Evolutionary conservation across 2,797 vertebrate species (phyloP), one percentile per base, ranked within the genome.

Genomic region (Mormyrops boulengeri): DNA sequence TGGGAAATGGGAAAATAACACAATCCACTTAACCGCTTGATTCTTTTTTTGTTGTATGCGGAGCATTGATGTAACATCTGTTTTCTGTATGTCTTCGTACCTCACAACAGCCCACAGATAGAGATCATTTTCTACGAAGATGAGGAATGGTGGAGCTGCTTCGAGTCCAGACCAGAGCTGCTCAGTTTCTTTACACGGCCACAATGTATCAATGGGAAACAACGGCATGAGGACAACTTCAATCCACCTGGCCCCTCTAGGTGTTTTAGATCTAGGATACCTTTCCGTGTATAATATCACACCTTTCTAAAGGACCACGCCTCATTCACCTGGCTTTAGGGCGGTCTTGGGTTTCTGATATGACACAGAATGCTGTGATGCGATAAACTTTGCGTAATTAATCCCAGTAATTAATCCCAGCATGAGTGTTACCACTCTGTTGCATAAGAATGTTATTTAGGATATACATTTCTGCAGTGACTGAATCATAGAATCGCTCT

Each of bases 281-380:
- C 69, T 88, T 89, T 90, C 90, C 90, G 84, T 91, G 87, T 94
- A 93, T 91, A 88, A 92, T 94, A 94, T 95, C 94, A 93, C 69
- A n/a, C 91, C 52, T 44, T 88, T 90, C 91, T 89, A 91, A 90
- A 90, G 94, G 89, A 90, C 91, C 73, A 87, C 90, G 87, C 4
- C 30, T 84, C 90, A 86, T 91, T 53, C 87, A 53, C 41, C 88
- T 90, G 89, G 90, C 57, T 53, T 86, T 88, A 44, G 2, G 41
- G 92, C 91, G 89, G 90, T 87, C 86, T 93, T 90, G 69, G 57
- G 91, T 92, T 91, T 92, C 91, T 55, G 87, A 89, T 89, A 19
- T 93, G 92, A 92, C 91, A 92, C 92, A 92, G 90, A 82, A 8
- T 66, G 44, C 57, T 41, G 14, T 30, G 57, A 44, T 26, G 9